These are phyloP conservation scores for Pristis pectinata DNA, from an alignment of 2,797 vertebrate species.

Conservation along the genomic window DNA sequence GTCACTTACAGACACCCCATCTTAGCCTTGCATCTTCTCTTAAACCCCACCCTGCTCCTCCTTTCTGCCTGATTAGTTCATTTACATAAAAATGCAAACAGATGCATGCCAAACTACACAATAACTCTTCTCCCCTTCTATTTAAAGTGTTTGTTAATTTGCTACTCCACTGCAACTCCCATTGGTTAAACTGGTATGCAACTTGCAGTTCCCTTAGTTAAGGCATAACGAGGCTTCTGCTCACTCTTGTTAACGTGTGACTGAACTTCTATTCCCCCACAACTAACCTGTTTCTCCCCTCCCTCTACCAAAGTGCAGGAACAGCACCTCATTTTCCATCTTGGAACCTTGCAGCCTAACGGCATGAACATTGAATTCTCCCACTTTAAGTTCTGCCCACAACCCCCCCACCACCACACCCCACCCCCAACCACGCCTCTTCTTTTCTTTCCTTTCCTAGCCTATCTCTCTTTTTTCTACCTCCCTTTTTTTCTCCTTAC, in stretches of 20 bases:
- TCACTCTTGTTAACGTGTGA: background rate
- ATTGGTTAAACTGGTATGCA: too few relatives aligned
- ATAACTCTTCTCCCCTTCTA: background rate
- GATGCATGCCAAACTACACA: background rate
- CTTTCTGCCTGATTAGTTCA: background rate
- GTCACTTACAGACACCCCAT: background rate
- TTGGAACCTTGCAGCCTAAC: too few relatives aligned
- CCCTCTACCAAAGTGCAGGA: background rate
- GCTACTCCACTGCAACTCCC: background rate
- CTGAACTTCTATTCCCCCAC: background rate
- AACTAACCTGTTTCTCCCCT: background rate
- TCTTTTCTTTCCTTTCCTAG: too few relatives aligned
- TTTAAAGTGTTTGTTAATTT: background rate
- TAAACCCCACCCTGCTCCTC: background rate
- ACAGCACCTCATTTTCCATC: too few relatives aligned
- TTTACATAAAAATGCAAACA: background rate
- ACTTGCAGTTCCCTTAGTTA: background rate
- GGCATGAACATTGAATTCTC: too few relatives aligned
- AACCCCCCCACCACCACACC: too few relatives aligned
- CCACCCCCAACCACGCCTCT: too few relatives aligned
- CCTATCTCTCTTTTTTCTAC: too few relatives aligned
- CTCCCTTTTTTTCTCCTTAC: too few relatives aligned
- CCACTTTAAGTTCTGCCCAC: background rate
- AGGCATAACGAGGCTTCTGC: background rate
- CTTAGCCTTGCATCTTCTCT: background rate